Evolutionary conservation across 2,888 invertebrate genomes (phyloP), one percentile per base, ranked within the genome.

Genomic region (Atethmia centrago): DNA sequence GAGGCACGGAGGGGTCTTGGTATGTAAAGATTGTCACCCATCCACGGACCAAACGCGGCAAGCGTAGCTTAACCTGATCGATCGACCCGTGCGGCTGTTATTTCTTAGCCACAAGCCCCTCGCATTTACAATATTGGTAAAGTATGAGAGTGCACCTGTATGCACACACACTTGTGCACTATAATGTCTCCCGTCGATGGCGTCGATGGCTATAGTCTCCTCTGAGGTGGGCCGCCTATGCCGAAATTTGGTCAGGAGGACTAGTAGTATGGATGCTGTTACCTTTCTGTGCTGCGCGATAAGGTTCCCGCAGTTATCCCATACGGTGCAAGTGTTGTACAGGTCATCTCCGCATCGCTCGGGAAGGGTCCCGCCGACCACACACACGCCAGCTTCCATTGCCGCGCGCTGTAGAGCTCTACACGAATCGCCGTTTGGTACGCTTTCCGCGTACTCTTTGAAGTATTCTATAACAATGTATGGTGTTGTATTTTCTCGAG

Each of bases 361-460:
- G 0, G 99, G 99, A 86, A 99, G 97, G 0, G 99, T 98, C 14
- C 99, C 99, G 16, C 99, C 99, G 65, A 99, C 97, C 31, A 99
- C 95, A 89, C 97, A 98, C 69, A 99, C 95, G 31, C 97, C 96
- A 79, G 98, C 97, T 78, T 98, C 97, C 82, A 97, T 97, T 0
- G 99, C 99, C 36, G 98, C 97, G 71, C 97, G 92, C 0, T 98
- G 98, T 47, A 99, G 94, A 47, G 97, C 97, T 45, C 95, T 90
- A 70, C 97, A 97, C 0, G 99, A 98, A 83, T 97, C 97, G 0
- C 99, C 98, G 28, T 96, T 93, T 0, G 99, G 99, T 67, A 99
- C 97, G 28, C 94, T 92, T 93, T 99, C 99, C 0, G 99, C 98
- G 93, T 99, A 99, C 88, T 98, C 97, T 0, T 97, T 95, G 92